Evolutionary conservation across 2,888 invertebrate species (phyloP).

Genomic region (Drosophila borborema): DNA sequence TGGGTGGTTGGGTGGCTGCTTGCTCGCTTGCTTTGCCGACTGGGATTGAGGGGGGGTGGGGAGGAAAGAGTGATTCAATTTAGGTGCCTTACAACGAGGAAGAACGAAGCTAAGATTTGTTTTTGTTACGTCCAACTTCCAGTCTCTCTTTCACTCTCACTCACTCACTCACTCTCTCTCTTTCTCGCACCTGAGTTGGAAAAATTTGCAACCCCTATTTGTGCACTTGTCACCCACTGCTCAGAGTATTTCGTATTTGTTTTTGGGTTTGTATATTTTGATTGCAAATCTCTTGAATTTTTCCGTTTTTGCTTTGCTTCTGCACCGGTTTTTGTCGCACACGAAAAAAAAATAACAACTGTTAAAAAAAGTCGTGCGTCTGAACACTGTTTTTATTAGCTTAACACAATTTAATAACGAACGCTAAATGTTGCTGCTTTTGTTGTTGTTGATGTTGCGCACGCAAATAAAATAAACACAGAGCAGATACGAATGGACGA

Average conservation of each 20-base stretch:
- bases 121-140: constrained; percentile 26
- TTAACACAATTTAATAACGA: constrained; percentile 44
- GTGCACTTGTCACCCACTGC: constrained; percentile 49
- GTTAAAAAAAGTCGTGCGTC: constrained; percentile 42
- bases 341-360: constrained; percentile 32
- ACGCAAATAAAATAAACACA: constrained; percentile 42
- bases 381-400: constrained; percentile 31
- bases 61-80: not conserved
- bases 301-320: constrained; percentile 13
- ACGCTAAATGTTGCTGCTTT: constrained; percentile 14
- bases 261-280: constrained; percentile 25
- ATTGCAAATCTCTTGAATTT: constrained; percentile 19
- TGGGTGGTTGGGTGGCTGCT: not conserved
- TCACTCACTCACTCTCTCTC: constrained; percentile 1
- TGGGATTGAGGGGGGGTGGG: not conserved
- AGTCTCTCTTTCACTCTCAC: not conserved
- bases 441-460: constrained; percentile 18
- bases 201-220: constrained; percentile 56
- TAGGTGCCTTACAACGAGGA: constrained; percentile 13
- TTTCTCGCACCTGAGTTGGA: constrained; percentile 39
- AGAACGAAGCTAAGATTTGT: constrained; percentile 24
- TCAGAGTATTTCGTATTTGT: constrained; percentile 13
- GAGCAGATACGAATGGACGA: constrained; percentile 23
- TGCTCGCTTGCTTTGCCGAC: no score
- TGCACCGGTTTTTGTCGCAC: constrained; percentile 8